These are phyloP conservation scores for Piprites chloris DNA, from an alignment of 2,113 vertebrate genomes.

Conservation along the genomic window DNA sequence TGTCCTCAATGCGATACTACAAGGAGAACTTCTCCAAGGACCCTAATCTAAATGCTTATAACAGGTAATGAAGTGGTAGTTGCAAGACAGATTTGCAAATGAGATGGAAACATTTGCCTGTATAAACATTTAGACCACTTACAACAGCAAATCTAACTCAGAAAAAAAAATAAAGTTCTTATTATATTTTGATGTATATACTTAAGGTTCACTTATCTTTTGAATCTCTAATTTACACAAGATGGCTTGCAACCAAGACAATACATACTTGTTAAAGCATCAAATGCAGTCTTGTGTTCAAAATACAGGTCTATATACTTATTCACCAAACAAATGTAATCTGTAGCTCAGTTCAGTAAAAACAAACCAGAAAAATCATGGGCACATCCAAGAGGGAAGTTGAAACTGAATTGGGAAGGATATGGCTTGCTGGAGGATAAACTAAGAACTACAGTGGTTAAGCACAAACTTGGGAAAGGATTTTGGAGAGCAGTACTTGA, in stretches of 20 bases:
- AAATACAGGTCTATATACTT: background rate
- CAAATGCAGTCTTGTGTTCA: background rate
- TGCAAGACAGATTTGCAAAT: background rate
- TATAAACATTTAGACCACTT: background rate
- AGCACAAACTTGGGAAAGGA: background rate
- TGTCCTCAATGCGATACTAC: conserved; percentile 86
- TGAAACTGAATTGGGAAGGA: background rate
- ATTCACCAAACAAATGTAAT: background rate
- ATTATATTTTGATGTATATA: background rate
- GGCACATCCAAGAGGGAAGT: background rate
- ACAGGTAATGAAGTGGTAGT: conserved; percentile 59
- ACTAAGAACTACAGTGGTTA: background rate
- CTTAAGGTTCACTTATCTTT: background rate
- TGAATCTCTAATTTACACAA: background rate
- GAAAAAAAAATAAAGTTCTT: background rate
- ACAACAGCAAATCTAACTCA: background rate
- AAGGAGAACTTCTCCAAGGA: conserved; percentile 79
- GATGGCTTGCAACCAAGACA: background rate
- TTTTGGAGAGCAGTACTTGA: background rate
- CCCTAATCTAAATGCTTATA: background rate
- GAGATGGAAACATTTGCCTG: background rate
- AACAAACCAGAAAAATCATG: background rate
- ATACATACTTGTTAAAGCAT: background rate
- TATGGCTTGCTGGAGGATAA: background rate
- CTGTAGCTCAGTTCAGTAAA: background rate